Evolutionary conservation across 2,113 vertebrate genomes (phyloP).

Genomic region (Atrichornis clamosus): DNA sequence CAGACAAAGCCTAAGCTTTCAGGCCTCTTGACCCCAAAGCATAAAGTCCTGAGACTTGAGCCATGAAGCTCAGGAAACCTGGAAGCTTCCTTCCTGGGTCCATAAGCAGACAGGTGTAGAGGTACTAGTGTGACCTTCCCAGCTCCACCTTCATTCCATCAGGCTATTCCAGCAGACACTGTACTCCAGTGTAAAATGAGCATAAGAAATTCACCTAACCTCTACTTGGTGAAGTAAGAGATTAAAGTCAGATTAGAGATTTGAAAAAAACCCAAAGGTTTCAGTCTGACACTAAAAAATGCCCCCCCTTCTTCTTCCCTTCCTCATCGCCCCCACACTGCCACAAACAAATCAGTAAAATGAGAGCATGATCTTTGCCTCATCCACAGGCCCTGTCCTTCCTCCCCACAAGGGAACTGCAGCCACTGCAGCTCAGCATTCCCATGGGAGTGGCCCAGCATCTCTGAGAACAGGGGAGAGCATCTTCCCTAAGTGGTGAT

Average conservation of each 20-base stretch:
- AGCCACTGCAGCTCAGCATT: neutral
- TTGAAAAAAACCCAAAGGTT: neutral
- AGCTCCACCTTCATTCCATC: neutral
- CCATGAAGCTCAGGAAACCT: neutral
- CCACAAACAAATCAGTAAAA: neutral
- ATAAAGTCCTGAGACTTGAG: neutral
- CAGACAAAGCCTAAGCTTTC: neutral
- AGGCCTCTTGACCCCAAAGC: neutral
- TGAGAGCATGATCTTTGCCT: neutral
- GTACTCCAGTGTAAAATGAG: neutral
- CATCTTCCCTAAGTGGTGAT: neutral
- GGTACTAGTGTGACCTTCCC: neutral
- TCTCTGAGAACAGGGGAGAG: neutral
- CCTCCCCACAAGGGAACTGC: neutral
- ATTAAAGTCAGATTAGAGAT: neutral
- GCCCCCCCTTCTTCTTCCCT: neutral
- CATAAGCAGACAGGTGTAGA: neutral
- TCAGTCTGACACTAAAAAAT: neutral
- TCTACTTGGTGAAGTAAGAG: neutral
- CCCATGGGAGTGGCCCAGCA: neutral
- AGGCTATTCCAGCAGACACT: neutral
- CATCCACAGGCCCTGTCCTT: neutral
- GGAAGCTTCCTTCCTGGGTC: neutral
- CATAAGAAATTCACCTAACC: neutral
- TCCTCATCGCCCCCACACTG: neutral